Evolutionary conservation across 1,140 invertebrate genomes (phyloP), one percentile per base, ranked within the genome.

Genomic region (Dryas iulia): DNA sequence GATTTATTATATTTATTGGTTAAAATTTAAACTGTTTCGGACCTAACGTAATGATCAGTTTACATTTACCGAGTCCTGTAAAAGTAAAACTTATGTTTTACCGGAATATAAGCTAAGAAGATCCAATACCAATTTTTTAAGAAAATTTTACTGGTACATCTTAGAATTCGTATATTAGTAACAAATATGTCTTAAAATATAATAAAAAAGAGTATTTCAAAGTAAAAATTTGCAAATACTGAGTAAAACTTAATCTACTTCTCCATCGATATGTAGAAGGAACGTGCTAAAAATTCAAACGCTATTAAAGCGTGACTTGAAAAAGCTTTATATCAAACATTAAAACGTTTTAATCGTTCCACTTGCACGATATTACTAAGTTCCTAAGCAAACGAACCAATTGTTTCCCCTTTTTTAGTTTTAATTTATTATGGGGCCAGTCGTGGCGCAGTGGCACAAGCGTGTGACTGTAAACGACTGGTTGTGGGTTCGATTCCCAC

Each of bases 271-370:
- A 47, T 47, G 39, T 18, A 47, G n/a, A 47, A 47, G 7, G 39
- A 21, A 47, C 39, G 39, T 47, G 39, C 39, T 47, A 47, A 47
- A 47, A 21, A 47, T 47, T 21, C 18, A 47, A 47, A 47, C 39
- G 8, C 39, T 7, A 47, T 18, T 18, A 47, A 47, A 47, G 39
- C 39, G 39, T 47, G 39, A 47, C 39, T 47, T 47, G 39, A n/a
- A 47, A 47, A 47, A 47, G 39, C 39, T 47, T 21, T 47, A 47
- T 47, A 47, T 47, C 39, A 47, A 47, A 47, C 39, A 47, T 56
- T 25, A 56, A 47, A 52, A 47, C 35, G 39, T 18, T 47, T 39
- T 47, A 39, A 62, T 31, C 57, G 57, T 28, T 21, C 31, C 25
- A 26, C 7, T 18, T 18, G 39, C 39, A 47, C 39, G 39, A 47